These are phyloP conservation scores for Cavia aperea DNA, from an alignment of 2,113 vertebrate species.

Conservation along the genomic window DNA sequence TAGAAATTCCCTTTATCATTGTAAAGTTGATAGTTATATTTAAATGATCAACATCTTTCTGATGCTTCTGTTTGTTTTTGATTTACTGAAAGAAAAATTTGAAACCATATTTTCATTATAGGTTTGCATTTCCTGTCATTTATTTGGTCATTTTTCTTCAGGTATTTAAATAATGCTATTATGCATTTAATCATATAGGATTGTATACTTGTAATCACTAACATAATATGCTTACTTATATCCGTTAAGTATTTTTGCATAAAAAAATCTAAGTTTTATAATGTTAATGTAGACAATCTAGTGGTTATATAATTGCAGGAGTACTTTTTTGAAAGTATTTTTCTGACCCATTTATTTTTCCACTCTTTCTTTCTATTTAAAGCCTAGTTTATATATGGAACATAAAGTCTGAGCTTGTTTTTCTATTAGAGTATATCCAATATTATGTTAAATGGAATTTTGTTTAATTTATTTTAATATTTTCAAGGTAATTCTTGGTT, in stretches of 20 bases:
- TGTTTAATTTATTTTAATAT: background rate
- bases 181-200: background rate
- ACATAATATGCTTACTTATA: background rate
- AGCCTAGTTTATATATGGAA: background rate
- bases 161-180: background rate
- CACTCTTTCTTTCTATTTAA: background rate
- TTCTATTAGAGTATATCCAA: background rate
- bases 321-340: background rate
- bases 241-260: background rate
- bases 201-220: background rate
- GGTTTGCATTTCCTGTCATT: background rate
- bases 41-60: background rate
- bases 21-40: background rate
- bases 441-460: background rate
- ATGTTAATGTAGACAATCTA: background rate
- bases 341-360: background rate
- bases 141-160: background rate
- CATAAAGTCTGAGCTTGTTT: background rate
- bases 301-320: background rate
- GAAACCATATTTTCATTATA: background rate
- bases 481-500: background rate
- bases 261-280: background rate
- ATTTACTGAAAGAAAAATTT: background rate
- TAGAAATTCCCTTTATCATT: background rate
- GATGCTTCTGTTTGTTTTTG: background rate